A percentile compares a stretch with the other conserved stretches of the same genome.
phyloP scores from a whole-genome alignment of 1,140 invertebrate genomes.

The Drosophila ficusphila region DNA sequence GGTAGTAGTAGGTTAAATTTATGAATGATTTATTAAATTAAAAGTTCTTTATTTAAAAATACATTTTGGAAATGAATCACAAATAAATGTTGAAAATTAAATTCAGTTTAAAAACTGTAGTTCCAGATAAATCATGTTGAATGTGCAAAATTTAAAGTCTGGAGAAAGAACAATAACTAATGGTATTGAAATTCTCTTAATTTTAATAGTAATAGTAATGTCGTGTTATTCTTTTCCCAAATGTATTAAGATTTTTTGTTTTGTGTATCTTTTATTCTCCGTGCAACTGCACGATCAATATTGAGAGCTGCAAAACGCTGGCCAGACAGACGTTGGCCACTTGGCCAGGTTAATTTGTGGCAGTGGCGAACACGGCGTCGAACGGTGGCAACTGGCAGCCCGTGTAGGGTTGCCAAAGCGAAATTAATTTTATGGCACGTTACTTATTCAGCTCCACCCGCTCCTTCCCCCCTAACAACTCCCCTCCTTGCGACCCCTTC shows the following conservation, averaged over 20 bases:
- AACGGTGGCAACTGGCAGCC: conserved; percentile 48
- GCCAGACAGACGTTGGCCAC: conserved; percentile 34
- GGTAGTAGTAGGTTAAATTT: no score
- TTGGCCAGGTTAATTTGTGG: conserved; percentile 59
- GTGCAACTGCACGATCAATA: conserved; percentile 11
- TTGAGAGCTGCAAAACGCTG: conserved; percentile 46
- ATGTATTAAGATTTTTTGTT: no score
- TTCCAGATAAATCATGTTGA: no score
- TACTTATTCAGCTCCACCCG: conserved; percentile 29
- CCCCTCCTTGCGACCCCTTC: neutral
- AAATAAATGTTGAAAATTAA: no score
- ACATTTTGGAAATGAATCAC: no score
- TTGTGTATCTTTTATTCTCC: neutral
- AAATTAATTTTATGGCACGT: conserved; percentile 68
- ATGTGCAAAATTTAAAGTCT: no score
- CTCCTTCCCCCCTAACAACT: neutral
- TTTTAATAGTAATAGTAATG: no score
- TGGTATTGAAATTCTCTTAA: no score
- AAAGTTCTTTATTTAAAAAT: no score
- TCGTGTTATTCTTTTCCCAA: no score
- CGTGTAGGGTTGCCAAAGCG: conserved; percentile 67
- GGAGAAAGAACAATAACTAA: no score
- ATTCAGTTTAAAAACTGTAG: no score
- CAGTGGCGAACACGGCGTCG: conserved; percentile 25
- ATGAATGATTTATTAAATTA: neutral